These are phyloP conservation scores for Cremastinae sp. DNA, from an alignment of 2,888 invertebrate genomes.

Conservation along the genomic window DNA sequence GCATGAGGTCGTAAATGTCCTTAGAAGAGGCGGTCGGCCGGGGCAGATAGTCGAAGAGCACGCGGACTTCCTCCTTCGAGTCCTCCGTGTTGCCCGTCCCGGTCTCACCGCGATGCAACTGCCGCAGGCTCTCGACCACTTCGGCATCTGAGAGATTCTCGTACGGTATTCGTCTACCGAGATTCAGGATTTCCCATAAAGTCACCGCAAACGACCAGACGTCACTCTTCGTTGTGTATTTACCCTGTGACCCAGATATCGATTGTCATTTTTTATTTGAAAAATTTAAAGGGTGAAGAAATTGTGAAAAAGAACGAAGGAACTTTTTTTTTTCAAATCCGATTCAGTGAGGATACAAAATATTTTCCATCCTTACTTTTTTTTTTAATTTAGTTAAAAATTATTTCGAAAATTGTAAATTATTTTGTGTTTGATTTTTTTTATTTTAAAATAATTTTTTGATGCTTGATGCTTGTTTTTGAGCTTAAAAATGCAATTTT, in stretches of 20 bases:
- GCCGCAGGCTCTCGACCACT: slow-evolving; percentile 90
- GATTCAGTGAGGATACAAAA: too few relatives aligned
- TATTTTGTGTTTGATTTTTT: too few relatives aligned
- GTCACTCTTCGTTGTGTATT: slow-evolving; percentile 94
- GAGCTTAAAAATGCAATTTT: not conserved
- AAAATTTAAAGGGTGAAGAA: not conserved
- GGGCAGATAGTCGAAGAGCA: slow-evolving; percentile 83
- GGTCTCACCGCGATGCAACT: slow-evolving; percentile 84
- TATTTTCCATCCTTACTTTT: too few relatives aligned
- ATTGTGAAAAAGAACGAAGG: too few relatives aligned
- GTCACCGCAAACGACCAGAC: slow-evolving; percentile 96
- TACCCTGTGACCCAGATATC: slow-evolving; percentile 82
- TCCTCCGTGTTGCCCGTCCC: slow-evolving; percentile 62
- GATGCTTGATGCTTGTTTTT: too few relatives aligned
- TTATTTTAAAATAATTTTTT: too few relatives aligned
- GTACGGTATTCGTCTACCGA: slow-evolving; percentile 89
- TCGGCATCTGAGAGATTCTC: slow-evolving; percentile 88
- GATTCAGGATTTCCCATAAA: slow-evolving; percentile 91
- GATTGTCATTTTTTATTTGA: slow-evolving; percentile 30
- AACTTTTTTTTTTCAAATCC: too few relatives aligned
- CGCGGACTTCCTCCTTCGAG: slow-evolving; percentile 65
- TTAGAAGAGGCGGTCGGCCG: slow-evolving; percentile 87
- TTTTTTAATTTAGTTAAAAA: too few relatives aligned
- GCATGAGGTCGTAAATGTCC: slow-evolving; percentile 92
- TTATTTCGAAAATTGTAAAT: too few relatives aligned